Conservation (phyloP, 1,140 invertebrate genomes). For the Eciton burchellii region DNA sequence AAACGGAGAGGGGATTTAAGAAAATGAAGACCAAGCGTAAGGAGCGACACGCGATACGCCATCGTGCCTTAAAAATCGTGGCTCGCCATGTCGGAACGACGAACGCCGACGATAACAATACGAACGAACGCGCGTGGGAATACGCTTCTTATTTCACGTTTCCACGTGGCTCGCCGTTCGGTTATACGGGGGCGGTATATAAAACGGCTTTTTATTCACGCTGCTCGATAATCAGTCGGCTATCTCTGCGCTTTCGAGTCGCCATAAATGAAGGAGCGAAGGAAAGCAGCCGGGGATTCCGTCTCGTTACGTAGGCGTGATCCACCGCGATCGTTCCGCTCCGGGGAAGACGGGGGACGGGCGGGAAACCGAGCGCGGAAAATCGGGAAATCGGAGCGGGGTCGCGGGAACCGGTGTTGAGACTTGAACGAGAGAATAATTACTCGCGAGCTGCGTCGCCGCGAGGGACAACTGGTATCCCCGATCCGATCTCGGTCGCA, state of each 20-base stretch:
- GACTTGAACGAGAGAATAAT: conserved; percentile 27
- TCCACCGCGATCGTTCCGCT: not conserved
- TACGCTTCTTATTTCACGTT: conserved; percentile 19
- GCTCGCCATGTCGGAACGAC: conserved; percentile 28
- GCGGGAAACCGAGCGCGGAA: conserved; percentile 8
- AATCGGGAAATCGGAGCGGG: not conserved
- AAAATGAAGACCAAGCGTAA: not conserved
- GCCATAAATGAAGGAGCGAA: conserved; percentile 10
- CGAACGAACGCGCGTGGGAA: not conserved
- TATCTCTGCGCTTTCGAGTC: conserved; percentile 40
- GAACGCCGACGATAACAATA: no score
- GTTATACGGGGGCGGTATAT: conserved; percentile 26
- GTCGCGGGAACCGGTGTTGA: not conserved
- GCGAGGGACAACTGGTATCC: not conserved
- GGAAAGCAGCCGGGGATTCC: conserved; percentile 23
- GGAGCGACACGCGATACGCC: not conserved
- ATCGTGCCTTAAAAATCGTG: conserved; percentile 12
- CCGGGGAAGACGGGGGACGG: conserved; percentile 1
- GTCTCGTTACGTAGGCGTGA: conserved; percentile 11
- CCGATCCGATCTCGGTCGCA: no score
- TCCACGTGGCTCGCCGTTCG: conserved; percentile 3
- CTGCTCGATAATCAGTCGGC: conserved; percentile 15
- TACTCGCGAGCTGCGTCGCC: not conserved
- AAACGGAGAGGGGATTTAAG: not conserved
- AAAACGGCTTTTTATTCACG: conserved; percentile 41